These are phyloP conservation scores for Argyra leucocephala DNA, from an alignment of 2,888 invertebrate species.

Conservation along the genomic window DNA sequence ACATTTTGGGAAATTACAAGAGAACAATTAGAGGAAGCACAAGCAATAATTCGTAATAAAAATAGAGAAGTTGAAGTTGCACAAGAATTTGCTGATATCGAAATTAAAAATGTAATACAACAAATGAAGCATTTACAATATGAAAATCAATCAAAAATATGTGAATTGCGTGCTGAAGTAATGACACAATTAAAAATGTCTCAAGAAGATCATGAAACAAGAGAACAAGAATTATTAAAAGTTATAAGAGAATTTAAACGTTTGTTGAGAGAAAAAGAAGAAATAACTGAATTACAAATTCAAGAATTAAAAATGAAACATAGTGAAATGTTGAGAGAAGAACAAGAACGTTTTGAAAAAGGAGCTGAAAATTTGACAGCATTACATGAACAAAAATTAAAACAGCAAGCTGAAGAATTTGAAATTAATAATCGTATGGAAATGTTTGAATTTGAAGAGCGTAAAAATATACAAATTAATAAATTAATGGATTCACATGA, in stretches of 20 bases:
- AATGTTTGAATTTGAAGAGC: conserved; percentile 79
- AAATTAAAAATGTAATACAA: conserved; percentile 80
- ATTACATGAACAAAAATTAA: conserved; percentile 53
- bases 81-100: conserved; percentile 75
- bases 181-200: conserved; percentile 72
- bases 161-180: conserved; percentile 75
- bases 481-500: conserved; percentile 75
- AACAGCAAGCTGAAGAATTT: conserved; percentile 59
- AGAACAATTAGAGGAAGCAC: conserved; percentile 58
- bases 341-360: conserved; percentile 55
- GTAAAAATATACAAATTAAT: conserved; percentile 79
- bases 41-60: conserved; percentile 52
- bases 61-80: conserved; percentile 82
- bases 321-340: conserved; percentile 44
- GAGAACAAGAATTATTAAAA: conserved; percentile 64
- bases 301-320: conserved; percentile 38
- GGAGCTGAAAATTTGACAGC: conserved; percentile 55
- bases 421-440: conserved; percentile 69
- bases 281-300: conserved; percentile 37
- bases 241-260: conserved; percentile 48
- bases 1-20: conserved; percentile 94
- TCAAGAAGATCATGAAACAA: conserved; percentile 71
- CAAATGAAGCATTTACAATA: conserved; percentile 88
- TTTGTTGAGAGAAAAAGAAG: conserved; percentile 47
- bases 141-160: conserved; percentile 77